Evolutionary conservation across 2,797 vertebrate genomes (phyloP), one percentile per base, ranked within the genome.

Genomic region (Bryconaethiops microstoma): DNA sequence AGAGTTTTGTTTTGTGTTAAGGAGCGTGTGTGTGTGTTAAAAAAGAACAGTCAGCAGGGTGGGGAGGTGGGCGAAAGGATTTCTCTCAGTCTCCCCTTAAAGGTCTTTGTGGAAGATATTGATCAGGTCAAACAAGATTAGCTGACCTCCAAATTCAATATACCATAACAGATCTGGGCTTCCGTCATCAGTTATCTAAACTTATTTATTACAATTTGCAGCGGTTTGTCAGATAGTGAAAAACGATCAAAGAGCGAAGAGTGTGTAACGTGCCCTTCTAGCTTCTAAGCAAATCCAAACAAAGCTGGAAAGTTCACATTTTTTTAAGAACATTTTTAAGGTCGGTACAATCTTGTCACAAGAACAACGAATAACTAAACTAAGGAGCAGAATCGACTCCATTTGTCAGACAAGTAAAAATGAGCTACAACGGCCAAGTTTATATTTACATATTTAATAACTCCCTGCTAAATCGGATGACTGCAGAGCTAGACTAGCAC

Each of bases 111-210:
- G 91, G 89, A 92, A 85, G 83, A 88, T 93, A 94, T 93, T 90
- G 93, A 94, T 94, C 89, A 91, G 89, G 76, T 75, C 83, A 91
- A 94, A 94, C 92, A 85, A 85, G 88, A 94, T 95, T 94, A 94
- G 91, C 90, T 89, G 87, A 93, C 93, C 90, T 79, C 89, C 87
- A 93, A 94, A 95, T 92, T 84, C 90, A 94, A 94, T 94, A 91
- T 85, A 89, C 88, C 5, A 42, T 88, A 86, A 91, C 89, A 90
- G 90, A 92, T 88, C 52, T 81, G 42, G 73, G 89, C 88, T 92
- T 90, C 86, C 86, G 87, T 89, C 85, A 73, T 85, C 89, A 71
- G 88, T 89, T 88, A 90, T 84, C 87, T 77, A 89, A 93, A 93
- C 87, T 78, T 89, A 88, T 92, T 94, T 92, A 94, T 88, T 87